Evolutionary conservation across 2,797 vertebrate species (phyloP).

Genomic region (Trachops cirrhosus): DNA sequence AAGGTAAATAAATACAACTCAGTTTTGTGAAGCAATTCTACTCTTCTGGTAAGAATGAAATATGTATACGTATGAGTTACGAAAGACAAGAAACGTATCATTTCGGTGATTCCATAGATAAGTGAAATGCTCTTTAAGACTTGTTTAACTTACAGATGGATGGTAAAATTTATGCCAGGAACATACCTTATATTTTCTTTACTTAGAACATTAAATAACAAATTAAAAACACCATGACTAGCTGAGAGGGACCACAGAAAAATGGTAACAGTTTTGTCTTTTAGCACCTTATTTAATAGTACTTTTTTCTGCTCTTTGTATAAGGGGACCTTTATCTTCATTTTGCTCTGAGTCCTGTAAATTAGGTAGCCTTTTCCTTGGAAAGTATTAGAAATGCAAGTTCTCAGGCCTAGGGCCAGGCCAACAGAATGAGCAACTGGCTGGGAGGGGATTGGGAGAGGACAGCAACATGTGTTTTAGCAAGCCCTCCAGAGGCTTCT

Average conservation of each 20-base stretch:
- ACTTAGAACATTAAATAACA: background rate
- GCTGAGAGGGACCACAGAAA: background rate
- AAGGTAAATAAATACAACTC: background rate
- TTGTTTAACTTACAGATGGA: background rate
- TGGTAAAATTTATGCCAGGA: background rate
- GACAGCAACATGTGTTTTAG: background rate
- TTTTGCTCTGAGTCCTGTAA: background rate
- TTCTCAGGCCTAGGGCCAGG: background rate
- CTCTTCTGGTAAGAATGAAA: background rate
- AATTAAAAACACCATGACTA: background rate
- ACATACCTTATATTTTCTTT: background rate
- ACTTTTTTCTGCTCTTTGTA: background rate
- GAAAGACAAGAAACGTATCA: background rate
- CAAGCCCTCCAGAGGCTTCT: background rate
- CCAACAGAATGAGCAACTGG: background rate
- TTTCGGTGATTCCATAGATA: background rate
- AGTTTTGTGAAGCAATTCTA: background rate
- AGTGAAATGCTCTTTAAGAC: background rate
- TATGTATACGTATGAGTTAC: background rate
- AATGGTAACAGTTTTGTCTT: background rate
- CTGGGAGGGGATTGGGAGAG: background rate
- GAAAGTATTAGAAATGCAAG: background rate
- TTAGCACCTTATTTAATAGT: background rate
- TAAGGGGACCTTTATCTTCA: background rate
- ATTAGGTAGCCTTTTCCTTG: background rate